Conservation (phyloP, 1,140 invertebrate species). For the Aphelinus certus region DNA sequence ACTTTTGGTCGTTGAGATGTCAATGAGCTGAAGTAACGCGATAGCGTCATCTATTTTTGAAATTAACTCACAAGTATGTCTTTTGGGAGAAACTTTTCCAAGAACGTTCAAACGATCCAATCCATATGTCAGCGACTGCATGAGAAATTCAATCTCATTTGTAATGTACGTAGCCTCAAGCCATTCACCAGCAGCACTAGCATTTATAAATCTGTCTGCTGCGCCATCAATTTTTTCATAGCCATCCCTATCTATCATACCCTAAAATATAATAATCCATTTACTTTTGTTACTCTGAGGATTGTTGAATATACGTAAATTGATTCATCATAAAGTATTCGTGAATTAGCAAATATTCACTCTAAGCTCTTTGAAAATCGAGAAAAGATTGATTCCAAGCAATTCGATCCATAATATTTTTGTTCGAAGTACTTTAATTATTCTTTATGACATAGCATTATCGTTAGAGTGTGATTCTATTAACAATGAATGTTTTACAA, state of each 20-base stretch:
- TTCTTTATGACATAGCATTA: no score
- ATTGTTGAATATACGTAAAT: not conserved
- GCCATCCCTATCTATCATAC: conserved; percentile 71
- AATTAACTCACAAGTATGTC: not conserved
- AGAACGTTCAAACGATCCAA: conserved; percentile 86
- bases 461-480: no score
- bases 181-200: conserved; percentile 68
- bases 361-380: not conserved
- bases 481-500: no score
- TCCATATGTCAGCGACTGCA: conserved; percentile 67
- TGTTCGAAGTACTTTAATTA: no score
- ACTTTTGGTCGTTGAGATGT: not conserved
- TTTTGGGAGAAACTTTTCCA: conserved; percentile 59
- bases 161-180: conserved; percentile 71
- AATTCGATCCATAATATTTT: not conserved
- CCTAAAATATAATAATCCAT: conserved; percentile 50
- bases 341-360: no score
- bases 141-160: conserved; percentile 70
- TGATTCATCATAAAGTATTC: not conserved
- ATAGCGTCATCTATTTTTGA: not conserved
- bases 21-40: not conserved
- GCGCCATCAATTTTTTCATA: conserved; percentile 65
- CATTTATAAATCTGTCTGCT: conserved; percentile 64
- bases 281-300: not conserved
- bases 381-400: not conserved